Evolutionary conservation across 2,113 vertebrate genomes (phyloP).

Genomic region (Ictalurus punctatus): DNA sequence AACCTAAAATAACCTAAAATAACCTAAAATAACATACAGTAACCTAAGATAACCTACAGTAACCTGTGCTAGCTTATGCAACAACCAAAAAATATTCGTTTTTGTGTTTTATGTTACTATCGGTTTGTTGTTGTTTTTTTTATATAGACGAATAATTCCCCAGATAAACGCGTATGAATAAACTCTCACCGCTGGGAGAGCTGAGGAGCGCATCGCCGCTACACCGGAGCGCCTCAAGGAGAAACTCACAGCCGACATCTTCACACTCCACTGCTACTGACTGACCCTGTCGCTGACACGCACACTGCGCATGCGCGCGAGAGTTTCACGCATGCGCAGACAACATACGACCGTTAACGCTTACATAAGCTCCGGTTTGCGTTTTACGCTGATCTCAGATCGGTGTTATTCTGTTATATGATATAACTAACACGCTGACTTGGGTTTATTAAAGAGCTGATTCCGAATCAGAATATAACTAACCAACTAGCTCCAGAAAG

Average conservation of each 20-base stretch:
- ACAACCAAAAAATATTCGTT: not conserved
- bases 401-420: not conserved
- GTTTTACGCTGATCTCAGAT: constrained; percentile 7
- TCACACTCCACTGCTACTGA: constrained; percentile 34
- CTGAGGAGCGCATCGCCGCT: constrained; percentile 46
- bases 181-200: constrained; percentile 57
- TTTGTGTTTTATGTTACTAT: not conserved
- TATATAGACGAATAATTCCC: not conserved
- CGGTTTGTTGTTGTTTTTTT: no score
- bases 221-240: constrained; percentile 66
- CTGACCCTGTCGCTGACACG: constrained; percentile 56
- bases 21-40: no score
- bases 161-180: not conserved
- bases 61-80: not conserved
- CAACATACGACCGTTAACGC: accelerated
- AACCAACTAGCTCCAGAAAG: not conserved
- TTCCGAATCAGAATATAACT: not conserved
- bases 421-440: not conserved
- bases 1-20: not conserved
- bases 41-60: not conserved
- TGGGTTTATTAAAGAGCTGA: not conserved
- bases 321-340: not conserved
- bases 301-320: not conserved
- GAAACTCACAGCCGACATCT: constrained; percentile 68
- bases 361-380: not conserved